Evolutionary conservation across 64 coral and sea anemone genomes (phyloP), one percentile per base, ranked within the genome.

Genomic region (Cladopsammia gracilis): DNA sequence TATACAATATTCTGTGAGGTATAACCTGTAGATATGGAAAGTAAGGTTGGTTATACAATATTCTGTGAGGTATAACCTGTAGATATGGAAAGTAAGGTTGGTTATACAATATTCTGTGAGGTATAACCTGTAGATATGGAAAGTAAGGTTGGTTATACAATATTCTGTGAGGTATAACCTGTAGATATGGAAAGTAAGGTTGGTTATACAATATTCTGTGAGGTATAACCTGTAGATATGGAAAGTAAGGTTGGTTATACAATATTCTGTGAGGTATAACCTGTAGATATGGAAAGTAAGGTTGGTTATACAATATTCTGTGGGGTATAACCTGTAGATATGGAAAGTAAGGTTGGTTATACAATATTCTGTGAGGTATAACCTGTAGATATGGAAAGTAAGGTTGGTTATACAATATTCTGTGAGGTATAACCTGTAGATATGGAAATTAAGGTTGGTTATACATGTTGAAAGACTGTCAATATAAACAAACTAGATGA

Each of bases 331-430:
- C 86, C 93, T 94, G 9, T 9, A 15, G 50, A 16, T 12, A 56
- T 10, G 5, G 53, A 12, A 10, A 12, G 53, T 56, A 56, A 56
- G 7, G 12, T 56, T 56, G 53, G n/a, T n/a, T n/a, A n/a, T n/a
- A 94, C 93, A 89, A 94, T 94, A 24, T 82, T 69, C 65, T 94
- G 93, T 11, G 93, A 87, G 16, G 93, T 94, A 50, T 94, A 94
- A 42, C 86, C 93, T 94, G 9, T 9, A 15, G 50, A 16, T 12
- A 56, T 10, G 5, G 53, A 12, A 10, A 12, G 53, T 56, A 56
- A 56, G 7, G 12, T 56, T 56, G 53, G n/a, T n/a, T n/a, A n/a
- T n/a, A 94, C 93, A 89, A 94, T 94, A 24, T 82, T 69, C 65
- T 94, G 93, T 11, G 93, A 87, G 16, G 93, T 94, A 50, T 94